phyloP scores from a whole-genome alignment of 2,113 vertebrate genomes.

The Phainopepla nitens region DNA sequence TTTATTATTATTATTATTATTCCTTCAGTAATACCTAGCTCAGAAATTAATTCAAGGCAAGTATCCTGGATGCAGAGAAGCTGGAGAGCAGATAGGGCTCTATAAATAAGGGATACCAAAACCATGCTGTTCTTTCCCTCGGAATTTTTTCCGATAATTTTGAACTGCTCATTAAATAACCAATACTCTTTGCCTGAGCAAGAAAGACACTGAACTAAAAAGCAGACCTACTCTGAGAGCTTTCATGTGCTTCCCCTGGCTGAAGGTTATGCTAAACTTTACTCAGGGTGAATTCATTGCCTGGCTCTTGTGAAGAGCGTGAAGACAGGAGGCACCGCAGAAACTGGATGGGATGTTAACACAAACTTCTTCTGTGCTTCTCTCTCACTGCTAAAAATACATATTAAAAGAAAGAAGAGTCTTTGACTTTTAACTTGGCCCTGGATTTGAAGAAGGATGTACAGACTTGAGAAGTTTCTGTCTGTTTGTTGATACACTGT shows the following conservation, averaged over 20 bases:
- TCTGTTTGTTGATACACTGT: neutral
- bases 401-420: neutral
- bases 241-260: neutral
- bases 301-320: neutral
- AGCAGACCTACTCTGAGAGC: neutral
- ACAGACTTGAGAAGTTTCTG: neutral
- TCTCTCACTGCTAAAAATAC: neutral
- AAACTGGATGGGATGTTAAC: neutral
- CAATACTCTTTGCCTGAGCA: neutral
- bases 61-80: neutral
- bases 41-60: neutral
- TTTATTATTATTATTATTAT: neutral
- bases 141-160: neutral
- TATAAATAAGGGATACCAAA: neutral
- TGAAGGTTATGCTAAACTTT: fast-evolving
- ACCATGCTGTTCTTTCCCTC: neutral
- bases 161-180: neutral
- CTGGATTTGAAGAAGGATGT: neutral
- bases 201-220: neutral
- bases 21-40: neutral
- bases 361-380: neutral
- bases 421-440: neutral
- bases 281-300: neutral
- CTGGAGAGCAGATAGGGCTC: neutral
- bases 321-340: neutral